These are phyloP conservation scores for Asobara japonica DNA, from an alignment of 1,140 invertebrate genomes.

Conservation along the genomic window DNA sequence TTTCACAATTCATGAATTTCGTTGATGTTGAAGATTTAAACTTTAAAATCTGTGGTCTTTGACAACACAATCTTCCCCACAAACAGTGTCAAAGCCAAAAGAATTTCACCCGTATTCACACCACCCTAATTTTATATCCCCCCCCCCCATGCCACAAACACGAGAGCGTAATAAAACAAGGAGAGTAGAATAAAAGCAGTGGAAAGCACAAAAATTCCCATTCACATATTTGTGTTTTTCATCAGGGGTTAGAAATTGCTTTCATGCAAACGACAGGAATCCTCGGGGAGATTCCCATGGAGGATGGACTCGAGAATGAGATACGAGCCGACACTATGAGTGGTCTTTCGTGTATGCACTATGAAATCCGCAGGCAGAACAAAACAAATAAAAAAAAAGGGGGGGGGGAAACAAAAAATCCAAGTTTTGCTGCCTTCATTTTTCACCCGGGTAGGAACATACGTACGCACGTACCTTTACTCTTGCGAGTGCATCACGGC, in stretches of 20 bases:
- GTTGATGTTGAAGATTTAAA: too few species aligned
- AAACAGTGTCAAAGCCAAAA: too few species aligned
- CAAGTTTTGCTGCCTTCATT: background rate
- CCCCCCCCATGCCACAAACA: too few species aligned
- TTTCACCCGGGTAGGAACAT: too few species aligned
- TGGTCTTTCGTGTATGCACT: conserved; percentile 33
- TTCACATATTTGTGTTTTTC: background rate
- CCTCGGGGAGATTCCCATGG: background rate
- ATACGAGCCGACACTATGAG: conserved; percentile 18
- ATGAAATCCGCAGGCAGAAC: conserved; percentile 28
- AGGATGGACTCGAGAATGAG: conserved; percentile 1
- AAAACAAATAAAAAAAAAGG: background rate
- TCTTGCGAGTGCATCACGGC: too few species aligned
- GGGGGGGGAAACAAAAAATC: conserved; percentile 21
- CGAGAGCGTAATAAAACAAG: background rate
- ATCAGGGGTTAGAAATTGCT: too few species aligned
- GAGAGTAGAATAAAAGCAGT: background rate
- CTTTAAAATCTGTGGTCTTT: too few species aligned
- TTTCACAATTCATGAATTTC: too few species aligned
- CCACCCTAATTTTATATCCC: too few species aligned
- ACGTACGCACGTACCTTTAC: too few species aligned
- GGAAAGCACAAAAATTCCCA: background rate
- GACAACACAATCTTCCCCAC: too few species aligned
- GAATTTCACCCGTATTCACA: too few species aligned
- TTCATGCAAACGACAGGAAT: background rate